A percentile compares a stretch with the other conserved stretches of the same genome.
Evolutionary conservation across 37 sponge, comb jelly and placozoan genomes (phyloP).

Genomic region (Diacarnus erythraeanus): DNA sequence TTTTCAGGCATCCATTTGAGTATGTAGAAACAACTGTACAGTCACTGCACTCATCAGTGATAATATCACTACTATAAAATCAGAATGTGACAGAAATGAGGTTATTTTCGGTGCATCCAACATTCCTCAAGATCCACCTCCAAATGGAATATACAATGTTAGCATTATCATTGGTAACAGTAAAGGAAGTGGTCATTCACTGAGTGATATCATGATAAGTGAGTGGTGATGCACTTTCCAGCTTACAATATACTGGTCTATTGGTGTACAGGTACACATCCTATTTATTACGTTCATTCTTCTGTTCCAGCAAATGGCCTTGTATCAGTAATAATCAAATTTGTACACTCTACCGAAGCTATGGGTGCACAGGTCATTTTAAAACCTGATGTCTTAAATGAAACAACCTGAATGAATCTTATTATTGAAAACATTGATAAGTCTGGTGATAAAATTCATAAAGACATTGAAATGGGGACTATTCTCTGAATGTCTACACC

Average conservation of each 20-base stretch:
- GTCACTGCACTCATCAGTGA: neutral
- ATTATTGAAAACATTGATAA: too few relatives aligned
- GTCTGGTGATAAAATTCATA: neutral
- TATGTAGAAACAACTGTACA: neutral
- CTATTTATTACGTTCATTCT: neutral
- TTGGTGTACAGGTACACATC: neutral
- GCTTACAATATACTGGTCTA: neutral
- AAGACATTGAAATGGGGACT: neutral
- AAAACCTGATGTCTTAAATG: neutral
- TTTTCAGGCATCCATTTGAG: neutral
- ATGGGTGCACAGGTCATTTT: neutral
- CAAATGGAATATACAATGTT: neutral
- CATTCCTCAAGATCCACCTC: neutral
- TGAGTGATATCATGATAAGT: neutral
- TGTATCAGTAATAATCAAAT: too few relatives aligned
- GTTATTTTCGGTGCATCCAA: neutral
- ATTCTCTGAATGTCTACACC: neutral
- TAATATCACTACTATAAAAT: neutral
- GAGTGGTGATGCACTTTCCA: neutral
- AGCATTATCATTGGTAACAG: neutral
- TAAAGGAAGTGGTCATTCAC: neutral
- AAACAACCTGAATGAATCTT: neutral
- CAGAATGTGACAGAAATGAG: neutral
- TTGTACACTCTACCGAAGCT: neutral
- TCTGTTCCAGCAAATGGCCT: neutral